A percentile compares a stretch with the other conserved stretches of the same genome.
phyloP scores from a whole-genome alignment of 2,888 invertebrate genomes.

The Notodonta dromedarius region DNA sequence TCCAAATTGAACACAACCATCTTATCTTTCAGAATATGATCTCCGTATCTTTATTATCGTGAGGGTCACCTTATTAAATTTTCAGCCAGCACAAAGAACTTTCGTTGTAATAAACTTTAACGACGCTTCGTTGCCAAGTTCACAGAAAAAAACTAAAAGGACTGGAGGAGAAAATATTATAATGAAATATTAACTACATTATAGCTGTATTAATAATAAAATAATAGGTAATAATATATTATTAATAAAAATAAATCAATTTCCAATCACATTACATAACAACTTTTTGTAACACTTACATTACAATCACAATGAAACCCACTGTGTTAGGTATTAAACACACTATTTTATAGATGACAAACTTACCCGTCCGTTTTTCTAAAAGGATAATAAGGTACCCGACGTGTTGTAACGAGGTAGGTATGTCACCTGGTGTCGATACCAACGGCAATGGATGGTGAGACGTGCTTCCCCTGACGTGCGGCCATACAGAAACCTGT shows the following conservation, averaged over 20 bases:
- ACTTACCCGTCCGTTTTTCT: background rate
- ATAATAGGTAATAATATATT: too few species aligned
- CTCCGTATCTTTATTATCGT: background rate
- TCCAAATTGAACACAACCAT: background rate
- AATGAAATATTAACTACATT: slow-evolving; percentile 1
- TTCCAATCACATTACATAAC: too few species aligned
- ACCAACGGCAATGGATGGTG: background rate
- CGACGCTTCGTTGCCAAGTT: background rate
- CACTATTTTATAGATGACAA: background rate
- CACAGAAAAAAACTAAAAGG: background rate
- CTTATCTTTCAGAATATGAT: background rate
- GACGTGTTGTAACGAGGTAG: background rate
- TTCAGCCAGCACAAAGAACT: background rate
- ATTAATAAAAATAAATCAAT: too few species aligned
- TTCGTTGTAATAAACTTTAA: background rate
- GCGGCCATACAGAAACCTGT: background rate
- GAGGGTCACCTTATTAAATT: slow-evolving; percentile 1
- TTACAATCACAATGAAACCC: background rate
- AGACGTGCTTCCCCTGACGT: background rate
- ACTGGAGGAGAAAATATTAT: background rate
- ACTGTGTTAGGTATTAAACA: background rate
- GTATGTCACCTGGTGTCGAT: background rate
- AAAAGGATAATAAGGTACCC: background rate
- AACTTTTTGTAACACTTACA: background rate
- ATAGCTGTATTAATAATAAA: too few species aligned